Conservation (phyloP, 2,113 vertebrate species). For the Hippocampus guttulatus region DNA sequence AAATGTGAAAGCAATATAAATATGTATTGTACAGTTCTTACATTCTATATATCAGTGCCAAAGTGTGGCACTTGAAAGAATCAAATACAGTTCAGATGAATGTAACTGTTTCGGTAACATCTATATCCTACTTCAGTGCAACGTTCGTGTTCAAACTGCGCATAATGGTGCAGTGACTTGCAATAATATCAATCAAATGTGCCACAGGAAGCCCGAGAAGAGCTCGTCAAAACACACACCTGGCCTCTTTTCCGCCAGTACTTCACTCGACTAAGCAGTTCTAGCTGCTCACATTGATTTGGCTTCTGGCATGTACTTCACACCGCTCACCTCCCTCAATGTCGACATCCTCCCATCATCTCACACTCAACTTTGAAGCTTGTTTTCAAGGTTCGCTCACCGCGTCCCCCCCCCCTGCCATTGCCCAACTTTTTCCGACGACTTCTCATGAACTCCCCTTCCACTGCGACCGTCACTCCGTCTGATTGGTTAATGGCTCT, state of each 20-base stretch:
- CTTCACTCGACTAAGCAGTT: background rate
- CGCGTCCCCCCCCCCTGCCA: constrained; percentile 31
- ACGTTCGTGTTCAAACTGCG: too few relatives aligned
- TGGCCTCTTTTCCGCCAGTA: constrained; percentile 22
- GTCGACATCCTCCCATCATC: background rate
- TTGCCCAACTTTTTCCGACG: constrained; percentile 9
- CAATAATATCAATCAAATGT: too few relatives aligned
- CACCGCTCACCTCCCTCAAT: constrained; percentile 3
- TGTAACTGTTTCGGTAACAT: too few relatives aligned
- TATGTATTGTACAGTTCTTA: too few relatives aligned
- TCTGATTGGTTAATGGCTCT: constrained; percentile 15
- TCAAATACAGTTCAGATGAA: too few relatives aligned
- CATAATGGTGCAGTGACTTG: too few relatives aligned
- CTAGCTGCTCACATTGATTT: constrained; percentile 11
- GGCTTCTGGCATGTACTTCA: constrained; percentile 6
- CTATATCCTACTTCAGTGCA: too few relatives aligned
- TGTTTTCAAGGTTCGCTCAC: constrained; percentile 42
- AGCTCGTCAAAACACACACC: constrained; percentile 45
- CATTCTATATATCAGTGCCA: too few relatives aligned
- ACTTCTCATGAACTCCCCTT: background rate
- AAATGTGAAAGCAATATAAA: too few relatives aligned
- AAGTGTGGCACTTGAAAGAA: too few relatives aligned
- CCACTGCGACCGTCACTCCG: background rate
- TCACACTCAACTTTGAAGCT: constrained; percentile 5
- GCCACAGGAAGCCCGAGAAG: too few relatives aligned